These are phyloP conservation scores for Saturnia pavonia DNA, from an alignment of 2,888 invertebrate genomes.

Conservation along the genomic window DNA sequence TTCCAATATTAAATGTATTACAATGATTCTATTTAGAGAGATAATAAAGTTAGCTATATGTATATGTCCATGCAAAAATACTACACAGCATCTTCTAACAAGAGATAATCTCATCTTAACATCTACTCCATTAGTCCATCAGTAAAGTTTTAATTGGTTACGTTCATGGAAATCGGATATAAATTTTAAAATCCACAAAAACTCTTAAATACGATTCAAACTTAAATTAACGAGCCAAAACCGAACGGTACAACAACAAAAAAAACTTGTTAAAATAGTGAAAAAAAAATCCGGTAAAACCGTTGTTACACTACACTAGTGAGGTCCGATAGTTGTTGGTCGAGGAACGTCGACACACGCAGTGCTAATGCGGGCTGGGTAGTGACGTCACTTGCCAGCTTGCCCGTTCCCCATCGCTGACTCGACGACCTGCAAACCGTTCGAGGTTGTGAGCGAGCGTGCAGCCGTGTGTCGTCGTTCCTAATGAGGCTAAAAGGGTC, in stretches of 20 bases:
- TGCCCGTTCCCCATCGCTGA: slow-evolving; percentile 69
- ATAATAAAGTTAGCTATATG: neutral
- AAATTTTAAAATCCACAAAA: neutral
- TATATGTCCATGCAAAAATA: neutral
- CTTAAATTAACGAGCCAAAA: slow-evolving; percentile 22
- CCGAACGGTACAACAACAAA: slow-evolving; percentile 20
- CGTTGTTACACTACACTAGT: slow-evolving; percentile 73
- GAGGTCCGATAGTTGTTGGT: slow-evolving; percentile 75
- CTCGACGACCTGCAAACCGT: slow-evolving; percentile 75
- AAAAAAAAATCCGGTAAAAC: slow-evolving; percentile 37
- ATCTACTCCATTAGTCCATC: neutral
- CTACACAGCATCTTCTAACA: neutral
- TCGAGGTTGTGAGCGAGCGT: slow-evolving; percentile 63
- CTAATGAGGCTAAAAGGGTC: slow-evolving; percentile 64
- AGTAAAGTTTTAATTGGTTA: neutral
- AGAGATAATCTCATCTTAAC: neutral
- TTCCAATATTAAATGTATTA: neutral
- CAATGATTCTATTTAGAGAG: neutral
- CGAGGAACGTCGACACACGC: slow-evolving; percentile 80
- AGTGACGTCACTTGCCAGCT: slow-evolving; percentile 65
- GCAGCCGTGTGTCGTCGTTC: slow-evolving; percentile 80
- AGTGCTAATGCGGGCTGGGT: slow-evolving; percentile 52
- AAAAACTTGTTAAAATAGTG: slow-evolving; percentile 19
- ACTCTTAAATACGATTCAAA: neutral
- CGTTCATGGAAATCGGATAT: neutral